Conservation (phyloP, 2,888 invertebrate genomes). For the Trachelus troglodyta region DNA sequence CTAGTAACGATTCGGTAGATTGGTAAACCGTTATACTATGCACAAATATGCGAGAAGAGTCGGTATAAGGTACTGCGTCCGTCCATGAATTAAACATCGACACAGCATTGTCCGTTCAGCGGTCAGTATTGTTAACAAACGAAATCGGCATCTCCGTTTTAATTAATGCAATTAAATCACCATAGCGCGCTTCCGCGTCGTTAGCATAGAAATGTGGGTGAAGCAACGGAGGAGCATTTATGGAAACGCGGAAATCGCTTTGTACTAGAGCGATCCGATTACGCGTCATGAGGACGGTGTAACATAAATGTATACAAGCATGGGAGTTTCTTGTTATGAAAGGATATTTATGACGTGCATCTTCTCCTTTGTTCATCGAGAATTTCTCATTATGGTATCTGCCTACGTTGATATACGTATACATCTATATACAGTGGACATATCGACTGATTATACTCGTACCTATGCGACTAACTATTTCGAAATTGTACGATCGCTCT, state of each 20-base stretch:
- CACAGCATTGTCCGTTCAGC: constrained; percentile 6
- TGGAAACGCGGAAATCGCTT: constrained; percentile 32
- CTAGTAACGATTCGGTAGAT: constrained; percentile 25
- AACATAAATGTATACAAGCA: constrained; percentile 9
- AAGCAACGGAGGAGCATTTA: constrained; percentile 24
- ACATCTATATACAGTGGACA: constrained; percentile 6
- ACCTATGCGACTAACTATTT: neutral
- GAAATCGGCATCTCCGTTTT: constrained; percentile 26
- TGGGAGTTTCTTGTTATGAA: constrained; percentile 22
- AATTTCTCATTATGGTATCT: constrained; percentile 15
- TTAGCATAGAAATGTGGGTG: constrained; percentile 27
- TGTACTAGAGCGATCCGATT: constrained; percentile 1
- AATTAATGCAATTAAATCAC: constrained; percentile 37
- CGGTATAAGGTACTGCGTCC: constrained; percentile 12
- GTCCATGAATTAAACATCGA: constrained; percentile 35
- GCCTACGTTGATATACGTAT: constrained; percentile 15
- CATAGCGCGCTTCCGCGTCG: constrained; percentile 30
- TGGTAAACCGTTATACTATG: constrained; percentile 37
- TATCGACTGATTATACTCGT: neutral
- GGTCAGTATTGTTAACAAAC: constrained; percentile 16
- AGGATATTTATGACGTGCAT: neutral
- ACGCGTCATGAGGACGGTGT: neutral
- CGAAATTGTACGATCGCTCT: neutral
- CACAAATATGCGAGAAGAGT: constrained; percentile 25
- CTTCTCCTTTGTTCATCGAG: neutral